Base-by-base conservation (phyloP, 2,888 invertebrate genomes). In the Hedya salicella region DNA sequence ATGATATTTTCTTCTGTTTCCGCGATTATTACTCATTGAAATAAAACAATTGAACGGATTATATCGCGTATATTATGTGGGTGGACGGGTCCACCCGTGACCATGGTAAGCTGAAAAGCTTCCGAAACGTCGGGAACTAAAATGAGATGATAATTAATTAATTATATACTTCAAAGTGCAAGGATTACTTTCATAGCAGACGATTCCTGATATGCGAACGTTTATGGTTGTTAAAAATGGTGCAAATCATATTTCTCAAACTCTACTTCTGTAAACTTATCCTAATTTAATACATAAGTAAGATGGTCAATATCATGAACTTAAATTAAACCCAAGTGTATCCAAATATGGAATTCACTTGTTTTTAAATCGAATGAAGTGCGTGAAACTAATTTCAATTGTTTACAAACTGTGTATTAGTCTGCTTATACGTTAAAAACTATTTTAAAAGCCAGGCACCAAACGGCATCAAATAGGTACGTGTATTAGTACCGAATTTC, bases 371-470 rank as follows among this genome's bases (percentile, higher is more conserved):
- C 25, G 6, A 56, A 32, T 57, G 13, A 19, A 32, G 57, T 57
- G 30, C 40, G 46, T 46, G 54, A 63, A 56, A 40, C 48, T 54
- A 63, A 40, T 48, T 54, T 36, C 32, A 11, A 50, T n/a, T 53
- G 17, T 46, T 11, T n/a, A 52, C 54, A 50, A 61, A 52, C 39
- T 57, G 42, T 53, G 44, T 64, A 74, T 76, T 69, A 74, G 70
- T 78, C 79, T 80, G 75, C 77, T 81, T 80, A 79, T 80, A 80
- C 80, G 81, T 83, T 80, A 81, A 77, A 75, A 68, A 75, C 71
- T 73, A 67, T 72, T 83, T 80, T 75, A 78, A 78, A 85, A 84
- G 85, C 84, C 81, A 85, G 85, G 87, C 87, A 87, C 84, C 84
- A 77, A 79, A 79, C 77, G 85, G 84, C 77, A 78, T 80, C 68